A percentile compares a stretch with the other conserved stretches of the same genome.
Evolutionary conservation across 2,797 vertebrate species (phyloP).

Genomic region (Leptodactylus fallax): DNA sequence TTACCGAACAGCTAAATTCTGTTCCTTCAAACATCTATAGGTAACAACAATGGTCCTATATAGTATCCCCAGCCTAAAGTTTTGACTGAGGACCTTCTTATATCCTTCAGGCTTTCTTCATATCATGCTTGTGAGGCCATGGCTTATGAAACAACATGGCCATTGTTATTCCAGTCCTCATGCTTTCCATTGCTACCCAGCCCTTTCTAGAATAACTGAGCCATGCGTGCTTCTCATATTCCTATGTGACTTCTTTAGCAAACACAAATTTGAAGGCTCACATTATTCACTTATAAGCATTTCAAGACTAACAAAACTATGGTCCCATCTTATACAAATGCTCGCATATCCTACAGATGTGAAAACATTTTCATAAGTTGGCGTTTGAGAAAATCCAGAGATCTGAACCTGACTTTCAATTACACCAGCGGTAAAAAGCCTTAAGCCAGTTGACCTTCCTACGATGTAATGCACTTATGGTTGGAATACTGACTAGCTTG

Average conservation of each 20-base stretch:
- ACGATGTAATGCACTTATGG: conserved; percentile 24
- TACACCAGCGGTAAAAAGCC: conserved; percentile 20
- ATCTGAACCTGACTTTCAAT: conserved; percentile 31
- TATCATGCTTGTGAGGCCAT: background rate
- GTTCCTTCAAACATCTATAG: background rate
- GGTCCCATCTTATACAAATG: conserved; percentile 26
- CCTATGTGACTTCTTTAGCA: conserved; percentile 22
- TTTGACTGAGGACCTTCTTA: background rate
- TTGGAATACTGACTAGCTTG: conserved; percentile 29
- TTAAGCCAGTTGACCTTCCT: conserved; percentile 35
- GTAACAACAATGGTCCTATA: background rate
- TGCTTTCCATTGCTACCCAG: conserved; percentile 3
- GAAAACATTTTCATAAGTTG: conserved; percentile 49
- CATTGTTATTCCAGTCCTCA: conserved; percentile 13
- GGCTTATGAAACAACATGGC: conserved; percentile 16
- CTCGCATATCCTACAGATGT: conserved; percentile 35
- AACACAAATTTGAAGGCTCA: conserved; percentile 34
- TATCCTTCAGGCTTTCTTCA: conserved; percentile 9
- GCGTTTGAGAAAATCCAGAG: conserved; percentile 38
- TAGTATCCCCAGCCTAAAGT: background rate
- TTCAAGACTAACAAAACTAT: conserved; percentile 31
- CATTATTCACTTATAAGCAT: conserved; percentile 36
- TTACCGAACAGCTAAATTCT: too few species aligned
- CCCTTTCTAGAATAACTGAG: background rate
- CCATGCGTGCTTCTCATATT: conserved; percentile 32